phyloP scores from a whole-genome alignment of 1,140 invertebrate genomes.

The Macrobrachium nipponense region DNA sequence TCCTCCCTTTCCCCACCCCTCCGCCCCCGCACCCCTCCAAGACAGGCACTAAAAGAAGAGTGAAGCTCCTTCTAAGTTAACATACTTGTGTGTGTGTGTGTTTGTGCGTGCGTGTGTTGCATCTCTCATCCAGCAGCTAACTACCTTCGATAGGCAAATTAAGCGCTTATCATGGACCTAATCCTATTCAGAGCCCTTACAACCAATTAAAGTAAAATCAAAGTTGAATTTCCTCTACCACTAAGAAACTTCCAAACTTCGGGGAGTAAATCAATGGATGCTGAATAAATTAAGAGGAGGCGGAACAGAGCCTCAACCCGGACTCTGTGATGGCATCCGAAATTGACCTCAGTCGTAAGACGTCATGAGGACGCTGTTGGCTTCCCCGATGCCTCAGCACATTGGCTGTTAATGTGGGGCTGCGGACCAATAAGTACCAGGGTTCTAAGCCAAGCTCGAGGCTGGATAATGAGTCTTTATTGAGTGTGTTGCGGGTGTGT shows the following conservation, averaged over 20 bases:
- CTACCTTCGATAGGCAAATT: slow-evolving; percentile 9
- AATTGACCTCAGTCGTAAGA: too few species aligned
- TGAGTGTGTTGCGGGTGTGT: slow-evolving; percentile 26
- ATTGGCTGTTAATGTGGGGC: background rate
- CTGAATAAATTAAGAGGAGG: slow-evolving; percentile 32
- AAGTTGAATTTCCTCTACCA: slow-evolving; percentile 27
- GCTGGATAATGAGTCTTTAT: slow-evolving; percentile 19
- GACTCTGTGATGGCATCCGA: background rate
- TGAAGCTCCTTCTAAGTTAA: background rate
- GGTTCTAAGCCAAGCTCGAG: background rate
- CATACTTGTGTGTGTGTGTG: background rate
- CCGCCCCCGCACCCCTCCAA: background rate
- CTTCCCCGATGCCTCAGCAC: too few species aligned
- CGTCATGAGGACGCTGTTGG: too few species aligned
- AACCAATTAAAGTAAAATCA: slow-evolving; percentile 39
- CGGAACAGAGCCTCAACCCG: background rate
- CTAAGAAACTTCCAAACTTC: slow-evolving; percentile 32
- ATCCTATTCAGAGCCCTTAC: slow-evolving; percentile 24
- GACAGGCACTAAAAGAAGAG: background rate
- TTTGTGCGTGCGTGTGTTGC: slow-evolving; percentile 8
- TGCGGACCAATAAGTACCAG: background rate
- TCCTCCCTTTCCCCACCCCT: background rate
- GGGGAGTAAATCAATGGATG: slow-evolving; percentile 29
- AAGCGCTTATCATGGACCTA: slow-evolving; percentile 12
- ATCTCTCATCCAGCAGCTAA: background rate